A percentile compares a stretch with the other conserved stretches of the same genome.
Evolutionary conservation across 2,797 vertebrate species (phyloP).

Genomic region (Acrocephalus scirpaceus): DNA sequence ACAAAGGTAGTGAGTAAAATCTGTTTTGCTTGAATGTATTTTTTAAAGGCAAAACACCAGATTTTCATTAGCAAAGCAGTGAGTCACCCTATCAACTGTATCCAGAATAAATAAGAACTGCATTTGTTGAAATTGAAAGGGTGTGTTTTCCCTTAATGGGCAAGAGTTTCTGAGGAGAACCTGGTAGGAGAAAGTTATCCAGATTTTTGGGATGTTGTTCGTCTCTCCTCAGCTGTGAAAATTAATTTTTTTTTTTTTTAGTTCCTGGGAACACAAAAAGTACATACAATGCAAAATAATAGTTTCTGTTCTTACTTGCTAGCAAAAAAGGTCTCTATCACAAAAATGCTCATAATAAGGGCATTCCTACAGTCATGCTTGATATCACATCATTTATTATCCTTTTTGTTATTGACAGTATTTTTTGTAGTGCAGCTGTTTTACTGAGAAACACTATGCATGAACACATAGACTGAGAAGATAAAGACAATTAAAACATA

Average conservation of each 20-base stretch:
- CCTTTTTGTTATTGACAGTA: background rate
- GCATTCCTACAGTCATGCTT: background rate
- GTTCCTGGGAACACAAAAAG: background rate
- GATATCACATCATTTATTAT: background rate
- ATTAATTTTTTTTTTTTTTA: background rate
- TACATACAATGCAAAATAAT: background rate
- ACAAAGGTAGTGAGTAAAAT: conserved; percentile 50
- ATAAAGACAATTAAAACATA: background rate
- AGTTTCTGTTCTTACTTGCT: background rate
- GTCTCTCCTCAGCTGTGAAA: conserved; percentile 44
- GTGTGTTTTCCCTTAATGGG: conserved; percentile 46
- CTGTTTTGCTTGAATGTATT: conserved; percentile 24
- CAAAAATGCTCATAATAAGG: background rate
- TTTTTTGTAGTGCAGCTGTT: background rate
- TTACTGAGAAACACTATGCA: background rate
- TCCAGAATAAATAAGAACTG: conserved; percentile 65
- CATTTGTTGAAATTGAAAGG: conserved; percentile 64
- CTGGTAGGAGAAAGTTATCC: conserved; percentile 34
- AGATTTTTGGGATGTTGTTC: conserved; percentile 32
- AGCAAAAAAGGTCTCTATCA: background rate
- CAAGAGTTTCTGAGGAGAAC: conserved; percentile 49
- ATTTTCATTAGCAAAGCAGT: conserved; percentile 60
- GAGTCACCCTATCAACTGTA: conserved; percentile 67
- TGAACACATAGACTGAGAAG: background rate
- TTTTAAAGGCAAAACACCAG: conserved; percentile 37